phyloP scores from a whole-genome alignment of 2,113 vertebrate species.

The Coturnix japonica region DNA sequence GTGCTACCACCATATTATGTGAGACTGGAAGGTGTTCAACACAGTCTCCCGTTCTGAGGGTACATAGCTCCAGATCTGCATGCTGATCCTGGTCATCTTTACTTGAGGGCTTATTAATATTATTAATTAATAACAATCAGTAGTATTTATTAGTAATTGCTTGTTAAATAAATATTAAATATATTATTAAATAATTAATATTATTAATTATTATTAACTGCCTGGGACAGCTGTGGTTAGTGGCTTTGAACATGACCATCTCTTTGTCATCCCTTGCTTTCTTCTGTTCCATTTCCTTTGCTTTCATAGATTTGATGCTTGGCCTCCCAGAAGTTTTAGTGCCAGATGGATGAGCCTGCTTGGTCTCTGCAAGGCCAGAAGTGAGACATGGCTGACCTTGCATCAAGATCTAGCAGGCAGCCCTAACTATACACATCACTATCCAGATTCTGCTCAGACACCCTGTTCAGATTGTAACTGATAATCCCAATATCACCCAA shows the following conservation, averaged over 20 bases:
- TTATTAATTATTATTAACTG: not conserved
- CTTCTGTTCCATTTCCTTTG: slow-evolving; percentile 23
- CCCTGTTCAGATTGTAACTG: not conserved
- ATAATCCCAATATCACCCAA: not conserved
- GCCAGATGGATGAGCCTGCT: not conserved
- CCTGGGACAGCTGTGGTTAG: slow-evolving; percentile 40
- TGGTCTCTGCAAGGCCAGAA: not conserved
- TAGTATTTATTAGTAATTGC: too few species aligned
- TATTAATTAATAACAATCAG: not conserved
- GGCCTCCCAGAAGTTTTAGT: slow-evolving; percentile 7
- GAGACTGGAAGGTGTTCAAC: accelerated
- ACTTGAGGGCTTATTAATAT: not conserved
- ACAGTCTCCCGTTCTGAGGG: not conserved
- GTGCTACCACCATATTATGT: not conserved
- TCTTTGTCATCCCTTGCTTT: slow-evolving; percentile 10
- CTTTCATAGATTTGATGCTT: not conserved
- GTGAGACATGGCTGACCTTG: not conserved
- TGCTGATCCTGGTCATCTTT: not conserved
- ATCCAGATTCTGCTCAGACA: not conserved
- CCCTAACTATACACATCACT: not conserved
- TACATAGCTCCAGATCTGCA: not conserved
- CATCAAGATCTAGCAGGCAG: not conserved
- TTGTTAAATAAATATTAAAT: too few species aligned
- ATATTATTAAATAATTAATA: too few species aligned
- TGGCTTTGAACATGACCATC: slow-evolving; percentile 16